Percentiles rank a stretch among this genome's conserved stretches.
Evolutionary conservation across 1,140 invertebrate species (phyloP).

Genomic region (Pseudomyrmex gracilis): DNA sequence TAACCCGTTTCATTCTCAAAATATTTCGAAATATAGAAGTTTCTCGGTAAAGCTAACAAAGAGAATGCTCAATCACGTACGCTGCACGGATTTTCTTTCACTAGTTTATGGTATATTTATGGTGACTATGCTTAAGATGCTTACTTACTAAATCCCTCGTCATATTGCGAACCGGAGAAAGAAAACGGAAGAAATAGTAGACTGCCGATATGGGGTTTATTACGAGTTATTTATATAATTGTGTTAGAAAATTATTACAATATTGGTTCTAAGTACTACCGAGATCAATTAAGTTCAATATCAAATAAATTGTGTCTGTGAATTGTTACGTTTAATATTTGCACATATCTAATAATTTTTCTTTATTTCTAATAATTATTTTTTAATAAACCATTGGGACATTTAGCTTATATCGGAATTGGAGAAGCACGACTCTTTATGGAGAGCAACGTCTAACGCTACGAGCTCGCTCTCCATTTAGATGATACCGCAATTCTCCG

Average conservation of each 20-base stretch:
- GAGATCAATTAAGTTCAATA: too few species aligned
- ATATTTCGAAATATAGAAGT: slow-evolving; percentile 36
- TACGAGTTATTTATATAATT: background rate
- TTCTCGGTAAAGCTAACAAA: slow-evolving; percentile 9
- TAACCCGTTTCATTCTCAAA: slow-evolving; percentile 39
- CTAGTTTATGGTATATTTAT: background rate
- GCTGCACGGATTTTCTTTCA: background rate
- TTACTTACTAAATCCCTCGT: too few species aligned
- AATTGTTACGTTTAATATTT: too few species aligned
- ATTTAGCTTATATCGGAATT: background rate
- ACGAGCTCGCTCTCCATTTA: slow-evolving; percentile 43
- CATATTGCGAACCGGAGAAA: too few species aligned
- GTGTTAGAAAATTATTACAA: background rate
- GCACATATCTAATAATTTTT: background rate
- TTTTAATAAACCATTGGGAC: too few species aligned
- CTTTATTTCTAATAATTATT: too few species aligned
- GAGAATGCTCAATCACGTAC: background rate
- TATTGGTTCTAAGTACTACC: too few species aligned
- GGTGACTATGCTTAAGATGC: background rate
- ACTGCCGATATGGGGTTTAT: background rate
- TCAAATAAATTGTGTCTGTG: too few species aligned
- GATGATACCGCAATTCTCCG: slow-evolving; percentile 34
- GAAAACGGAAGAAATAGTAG: too few species aligned
- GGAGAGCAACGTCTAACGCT: too few species aligned
- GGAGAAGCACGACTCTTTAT: slow-evolving; percentile 25